Evolutionary conservation across 2,113 vertebrate genomes (phyloP).

Genomic region (Leucoraja erinaceus): DNA sequence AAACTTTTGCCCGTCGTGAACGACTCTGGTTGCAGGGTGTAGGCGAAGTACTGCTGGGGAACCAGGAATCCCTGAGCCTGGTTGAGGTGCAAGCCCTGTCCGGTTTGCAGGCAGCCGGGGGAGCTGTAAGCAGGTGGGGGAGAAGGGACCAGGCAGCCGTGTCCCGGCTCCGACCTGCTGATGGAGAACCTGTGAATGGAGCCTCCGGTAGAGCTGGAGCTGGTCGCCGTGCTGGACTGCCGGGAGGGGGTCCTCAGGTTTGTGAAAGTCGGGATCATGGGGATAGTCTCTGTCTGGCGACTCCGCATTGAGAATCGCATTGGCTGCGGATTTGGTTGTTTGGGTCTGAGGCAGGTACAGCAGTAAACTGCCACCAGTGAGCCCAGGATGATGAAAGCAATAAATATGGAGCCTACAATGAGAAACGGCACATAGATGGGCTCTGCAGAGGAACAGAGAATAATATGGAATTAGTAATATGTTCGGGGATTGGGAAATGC

Average conservation of each 20-base stretch:
- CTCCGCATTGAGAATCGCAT: conserved; percentile 85
- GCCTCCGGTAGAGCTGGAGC: conserved; percentile 75
- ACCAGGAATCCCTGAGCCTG: conserved; percentile 71
- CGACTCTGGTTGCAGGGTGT: conserved; percentile 75
- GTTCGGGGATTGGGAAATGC: not conserved
- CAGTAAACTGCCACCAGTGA: conserved; percentile 90
- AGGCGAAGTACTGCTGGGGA: conserved; percentile 78
- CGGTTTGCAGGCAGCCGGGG: conserved; percentile 52
- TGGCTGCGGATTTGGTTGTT: conserved; percentile 78
- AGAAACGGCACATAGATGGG: conserved; percentile 93
- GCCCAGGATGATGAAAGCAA: conserved; percentile 87
- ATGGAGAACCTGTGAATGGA: conserved; percentile 78
- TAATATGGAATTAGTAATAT: conserved; percentile 19
- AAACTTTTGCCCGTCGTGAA: conserved; percentile 69
- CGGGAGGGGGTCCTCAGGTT: conserved; percentile 77
- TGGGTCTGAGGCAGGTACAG: conserved; percentile 89
- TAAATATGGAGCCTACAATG: conserved; percentile 91
- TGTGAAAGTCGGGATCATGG: conserved; percentile 82
- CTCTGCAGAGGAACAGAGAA: conserved; percentile 58
- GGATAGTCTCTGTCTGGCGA: conserved; percentile 89
- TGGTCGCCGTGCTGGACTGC: conserved; percentile 87
- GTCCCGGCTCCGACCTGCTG: conserved; percentile 61
- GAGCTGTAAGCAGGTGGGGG: conserved; percentile 77
- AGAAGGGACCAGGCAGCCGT: conserved; percentile 59
- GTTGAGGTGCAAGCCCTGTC: conserved; percentile 57